Evolutionary conservation across 2,113 vertebrate species (phyloP), one percentile per base, ranked within the genome.

Genomic region (Prinia subflava): DNA sequence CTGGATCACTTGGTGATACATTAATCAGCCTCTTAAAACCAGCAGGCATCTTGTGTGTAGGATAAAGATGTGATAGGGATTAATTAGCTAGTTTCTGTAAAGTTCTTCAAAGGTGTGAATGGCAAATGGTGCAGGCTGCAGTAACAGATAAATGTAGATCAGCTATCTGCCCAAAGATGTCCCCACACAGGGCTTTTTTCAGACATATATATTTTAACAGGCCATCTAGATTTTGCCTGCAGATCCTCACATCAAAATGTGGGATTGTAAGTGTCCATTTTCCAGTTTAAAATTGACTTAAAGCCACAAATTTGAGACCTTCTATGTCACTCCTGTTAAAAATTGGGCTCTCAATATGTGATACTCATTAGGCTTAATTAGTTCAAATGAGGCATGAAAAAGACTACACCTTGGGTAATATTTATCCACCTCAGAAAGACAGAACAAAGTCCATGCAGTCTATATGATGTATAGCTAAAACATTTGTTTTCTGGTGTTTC

Each of bases 281-380:
- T 69, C 25, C 13, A 27, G 31, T 77, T 83, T 67, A 89, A 84
- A 82, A 53, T 56, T 70, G 15, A 60, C 30, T 69, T 78, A 35
- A 80, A 70, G 17, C 27, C 42, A 50, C 3, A 83, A 44, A 75
- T 87, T 44, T 52, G 35, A 86, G 25, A 39, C 42, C 23, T 90
- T 80, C 44, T 87, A 1, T 91, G 57, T 92, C 52, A 68, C 35
- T 59, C 33, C 17, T 82, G 33, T 94, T 90, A 91, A 91, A 91
- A 92, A 85, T 33, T 64, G 41, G 17, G 18, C 56, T 71, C 53
- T 75, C n/a, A 60, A 65, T 56, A 44, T 79, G 74, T 87, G 82
- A 53, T 76, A 69, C 46, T 94, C 46, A 79, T 83, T 90, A 76
- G 23, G 37, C 44, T 89, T 92, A 94, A 94, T 82, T 91, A 82